Evolutionary conservation across 2,113 vertebrate genomes (phyloP), one percentile per base, ranked within the genome.

Genomic region (Callocephalon fimbriatum): DNA sequence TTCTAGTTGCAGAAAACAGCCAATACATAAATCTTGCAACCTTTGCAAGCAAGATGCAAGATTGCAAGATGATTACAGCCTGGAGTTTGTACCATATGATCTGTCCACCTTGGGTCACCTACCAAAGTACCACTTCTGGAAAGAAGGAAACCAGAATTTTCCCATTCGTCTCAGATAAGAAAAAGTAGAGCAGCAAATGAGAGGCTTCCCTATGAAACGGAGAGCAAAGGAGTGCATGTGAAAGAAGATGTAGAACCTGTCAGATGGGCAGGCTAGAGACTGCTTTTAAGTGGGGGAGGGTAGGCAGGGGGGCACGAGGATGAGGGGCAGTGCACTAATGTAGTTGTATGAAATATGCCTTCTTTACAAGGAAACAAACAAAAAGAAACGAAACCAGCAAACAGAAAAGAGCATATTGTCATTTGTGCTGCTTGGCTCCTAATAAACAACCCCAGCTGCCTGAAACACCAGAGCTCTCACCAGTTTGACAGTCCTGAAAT

Each of bases 101-200:
- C 45, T 71, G 17, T 66, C 59, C 54, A 32, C n/a, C 81, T 87
- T 35, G 70, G 51, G 21, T 58, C 15, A 62, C 32, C 47, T 37
- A 45, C 58, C 42, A 72, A 35, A 56, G 44, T 0, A 51, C 2
- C 29, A 27, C 31, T 50, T 71, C 66, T 19, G 51, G 75, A 92
- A 75, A 70, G 29, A 58, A 35, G 53, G 20, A 86, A 88, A 89
- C 27, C 53, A 72, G 35, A 68, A 79, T 12, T 65, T 5, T 38
- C 68, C 66, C 1, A 5, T 74, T 70, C 0, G 0, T 65, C 37
- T 32, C 31, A 58, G 53, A 14, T 23, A 71, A 37, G 38, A 38
- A 73, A 50, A 90, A 38, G 22, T 25, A 88, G 12, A 80, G 31
- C 42, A 65, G 32, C 23, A 76, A 71, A 72, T 29, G 16, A 54